Evolutionary conservation across 2,888 invertebrate genomes (phyloP).

Genomic region (Cosmia trapezina): DNA sequence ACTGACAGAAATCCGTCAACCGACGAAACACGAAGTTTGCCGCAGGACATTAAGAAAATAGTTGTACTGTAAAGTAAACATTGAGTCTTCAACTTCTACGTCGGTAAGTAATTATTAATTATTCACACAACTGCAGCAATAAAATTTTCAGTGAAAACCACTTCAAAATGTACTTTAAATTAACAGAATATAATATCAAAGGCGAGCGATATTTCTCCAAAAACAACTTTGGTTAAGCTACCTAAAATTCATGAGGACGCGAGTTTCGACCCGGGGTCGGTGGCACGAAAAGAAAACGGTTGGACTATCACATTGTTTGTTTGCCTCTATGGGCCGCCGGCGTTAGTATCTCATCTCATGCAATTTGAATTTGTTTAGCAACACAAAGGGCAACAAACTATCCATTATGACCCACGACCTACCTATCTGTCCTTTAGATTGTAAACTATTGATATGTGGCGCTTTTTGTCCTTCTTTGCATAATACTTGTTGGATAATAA

Average conservation of each 20-base stretch:
- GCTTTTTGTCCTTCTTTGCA: slow-evolving; percentile 23
- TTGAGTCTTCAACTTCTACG: background rate
- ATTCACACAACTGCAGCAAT: slow-evolving; percentile 11
- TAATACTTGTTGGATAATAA: slow-evolving; percentile 27
- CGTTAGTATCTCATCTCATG: slow-evolving; percentile 65
- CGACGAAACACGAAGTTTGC: no score
- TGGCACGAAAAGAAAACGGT: slow-evolving; percentile 60
- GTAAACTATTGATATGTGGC: slow-evolving; percentile 42
- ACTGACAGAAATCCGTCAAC: no score
- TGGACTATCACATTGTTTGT: slow-evolving; percentile 68
- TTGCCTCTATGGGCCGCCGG: slow-evolving; percentile 67
- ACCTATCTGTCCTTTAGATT: slow-evolving; percentile 39
- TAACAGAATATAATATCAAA: slow-evolving; percentile 48
- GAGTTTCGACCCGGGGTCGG: slow-evolving; percentile 59
- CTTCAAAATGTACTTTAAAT: slow-evolving; percentile 23
- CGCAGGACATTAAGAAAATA: no score
- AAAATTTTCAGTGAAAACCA: slow-evolving; percentile 6
- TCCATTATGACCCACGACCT: slow-evolving; percentile 48
- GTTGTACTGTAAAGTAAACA: no score
- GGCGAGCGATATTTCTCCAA: slow-evolving; percentile 27
- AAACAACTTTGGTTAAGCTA: slow-evolving; percentile 43
- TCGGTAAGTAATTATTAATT: background rate
- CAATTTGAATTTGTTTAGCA: slow-evolving; percentile 67
- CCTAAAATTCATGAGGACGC: slow-evolving; percentile 62
- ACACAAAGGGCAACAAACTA: slow-evolving; percentile 63